These are phyloP conservation scores for Diaprepes abbreviatus DNA, from an alignment of 2,888 invertebrate genomes.

Conservation along the genomic window DNA sequence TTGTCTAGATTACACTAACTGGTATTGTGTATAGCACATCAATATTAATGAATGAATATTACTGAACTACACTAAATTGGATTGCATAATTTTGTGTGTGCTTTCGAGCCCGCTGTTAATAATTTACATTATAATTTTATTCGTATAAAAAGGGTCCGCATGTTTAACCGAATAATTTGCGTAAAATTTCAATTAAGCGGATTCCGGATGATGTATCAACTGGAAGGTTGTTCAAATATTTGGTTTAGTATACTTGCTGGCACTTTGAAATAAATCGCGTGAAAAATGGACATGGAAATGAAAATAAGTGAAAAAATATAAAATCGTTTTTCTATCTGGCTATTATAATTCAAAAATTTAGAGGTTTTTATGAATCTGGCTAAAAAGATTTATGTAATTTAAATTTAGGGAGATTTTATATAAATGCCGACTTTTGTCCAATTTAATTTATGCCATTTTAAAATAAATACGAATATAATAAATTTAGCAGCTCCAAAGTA, in stretches of 20 bases:
- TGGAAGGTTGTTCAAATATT: background rate
- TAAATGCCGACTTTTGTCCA: too few species aligned
- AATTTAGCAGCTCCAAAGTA: too few species aligned
- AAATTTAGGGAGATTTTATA: too few species aligned
- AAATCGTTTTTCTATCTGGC: too few species aligned
- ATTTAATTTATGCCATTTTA: too few species aligned
- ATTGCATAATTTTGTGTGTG: slow-evolving; percentile 43
- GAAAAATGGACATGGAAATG: too few species aligned
- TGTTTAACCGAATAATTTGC: slow-evolving; percentile 31
- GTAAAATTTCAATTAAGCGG: slow-evolving; percentile 33
- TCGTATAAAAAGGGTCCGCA: slow-evolving; percentile 23
- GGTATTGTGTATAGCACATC: slow-evolving; percentile 39
- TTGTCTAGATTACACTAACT: slow-evolving; percentile 33
- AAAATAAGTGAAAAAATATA: too few species aligned
- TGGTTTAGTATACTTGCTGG: background rate
- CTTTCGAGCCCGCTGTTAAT: slow-evolving; percentile 32
- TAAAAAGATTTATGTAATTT: too few species aligned
- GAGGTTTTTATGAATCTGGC: too few species aligned
- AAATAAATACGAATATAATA: too few species aligned
- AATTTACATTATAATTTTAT: slow-evolving; percentile 42
- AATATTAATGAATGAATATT: slow-evolving; percentile 46
- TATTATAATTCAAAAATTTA: too few species aligned
- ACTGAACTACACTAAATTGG: slow-evolving; percentile 41
- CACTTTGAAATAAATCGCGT: too few species aligned
- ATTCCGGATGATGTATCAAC: slow-evolving; percentile 11